Conservation (phyloP, 2,797 vertebrate genomes). For the Karalla daura region DNA sequence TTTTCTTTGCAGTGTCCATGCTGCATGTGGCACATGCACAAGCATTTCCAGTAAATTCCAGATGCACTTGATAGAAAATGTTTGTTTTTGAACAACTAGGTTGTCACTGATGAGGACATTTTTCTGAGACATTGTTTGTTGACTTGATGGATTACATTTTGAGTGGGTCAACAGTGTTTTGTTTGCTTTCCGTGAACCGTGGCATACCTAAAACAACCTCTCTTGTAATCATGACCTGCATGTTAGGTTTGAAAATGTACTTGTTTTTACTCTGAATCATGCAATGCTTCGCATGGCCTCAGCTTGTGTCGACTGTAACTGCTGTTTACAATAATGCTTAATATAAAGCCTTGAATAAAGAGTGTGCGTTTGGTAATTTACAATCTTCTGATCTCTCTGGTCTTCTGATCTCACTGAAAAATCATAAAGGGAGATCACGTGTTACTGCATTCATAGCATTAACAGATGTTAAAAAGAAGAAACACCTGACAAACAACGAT, state of each 20-base stretch:
- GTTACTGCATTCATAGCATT: conserved; percentile 17
- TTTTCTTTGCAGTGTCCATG: conserved; percentile 1
- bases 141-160: conserved; percentile 49
- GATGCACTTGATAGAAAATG: conserved; percentile 54
- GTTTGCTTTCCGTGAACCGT: conserved; percentile 37
- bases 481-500: not conserved
- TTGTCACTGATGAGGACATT: conserved; percentile 33
- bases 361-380: conserved; percentile 57
- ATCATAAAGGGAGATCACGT: too few species aligned
- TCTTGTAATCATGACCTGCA: conserved; percentile 58
- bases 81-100: conserved; percentile 60
- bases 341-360: conserved; percentile 80
- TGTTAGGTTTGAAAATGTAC: conserved; percentile 68
- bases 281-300: conserved; percentile 74
- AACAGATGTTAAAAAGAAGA: conserved; percentile 19
- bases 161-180: conserved; percentile 34
- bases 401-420: not conserved
- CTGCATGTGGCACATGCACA: conserved; percentile 30
- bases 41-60: conserved; percentile 46
- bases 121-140: conserved; percentile 53
- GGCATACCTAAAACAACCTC: conserved; percentile 43
- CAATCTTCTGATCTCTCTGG: conserved; percentile 42
- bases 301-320: conserved; percentile 55
- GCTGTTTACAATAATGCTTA: conserved; percentile 67
- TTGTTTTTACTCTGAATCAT: conserved; percentile 59